Conservation (phyloP, 2,797 vertebrate species). For the Pterois miles region DNA sequence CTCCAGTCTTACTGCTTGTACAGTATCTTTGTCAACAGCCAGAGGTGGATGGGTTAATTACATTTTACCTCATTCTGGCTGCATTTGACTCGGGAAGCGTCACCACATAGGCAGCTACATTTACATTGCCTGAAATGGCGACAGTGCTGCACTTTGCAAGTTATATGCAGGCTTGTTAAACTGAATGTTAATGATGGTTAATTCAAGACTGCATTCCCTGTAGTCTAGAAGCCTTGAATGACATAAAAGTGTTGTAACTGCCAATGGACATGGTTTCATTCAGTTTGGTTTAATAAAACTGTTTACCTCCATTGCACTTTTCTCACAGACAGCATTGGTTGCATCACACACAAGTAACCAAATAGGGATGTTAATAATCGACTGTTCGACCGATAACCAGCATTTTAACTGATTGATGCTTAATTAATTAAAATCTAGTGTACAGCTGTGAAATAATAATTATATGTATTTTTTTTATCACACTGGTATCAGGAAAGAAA, state of each 20-base stretch:
- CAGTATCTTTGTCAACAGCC: slow-evolving; percentile 44
- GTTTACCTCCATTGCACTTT: too few relatives aligned
- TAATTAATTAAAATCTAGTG: too few relatives aligned
- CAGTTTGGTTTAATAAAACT: neutral
- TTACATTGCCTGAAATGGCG: neutral
- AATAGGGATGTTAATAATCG: too few relatives aligned
- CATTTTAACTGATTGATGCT: too few relatives aligned
- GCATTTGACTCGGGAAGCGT: slow-evolving; percentile 20
- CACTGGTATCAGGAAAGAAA: too few relatives aligned
- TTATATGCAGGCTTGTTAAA: neutral
- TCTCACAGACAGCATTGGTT: too few relatives aligned
- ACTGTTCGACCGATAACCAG: too few relatives aligned
- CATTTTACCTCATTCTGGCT: slow-evolving; percentile 32
- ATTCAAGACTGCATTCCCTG: neutral
- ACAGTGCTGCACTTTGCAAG: neutral
- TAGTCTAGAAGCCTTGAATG: neutral
- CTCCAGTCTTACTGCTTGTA: slow-evolving; percentile 27
- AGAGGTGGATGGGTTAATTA: slow-evolving; percentile 52
- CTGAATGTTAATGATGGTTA: neutral
- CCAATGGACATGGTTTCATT: neutral
- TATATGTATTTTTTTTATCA: too few relatives aligned
- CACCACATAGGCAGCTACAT: neutral
- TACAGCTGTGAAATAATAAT: too few relatives aligned
- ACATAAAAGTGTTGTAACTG: neutral
- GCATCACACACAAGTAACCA: neutral